These are phyloP conservation scores for Eumeta japonica DNA, from an alignment of 1,140 invertebrate species.

Conservation along the genomic window DNA sequence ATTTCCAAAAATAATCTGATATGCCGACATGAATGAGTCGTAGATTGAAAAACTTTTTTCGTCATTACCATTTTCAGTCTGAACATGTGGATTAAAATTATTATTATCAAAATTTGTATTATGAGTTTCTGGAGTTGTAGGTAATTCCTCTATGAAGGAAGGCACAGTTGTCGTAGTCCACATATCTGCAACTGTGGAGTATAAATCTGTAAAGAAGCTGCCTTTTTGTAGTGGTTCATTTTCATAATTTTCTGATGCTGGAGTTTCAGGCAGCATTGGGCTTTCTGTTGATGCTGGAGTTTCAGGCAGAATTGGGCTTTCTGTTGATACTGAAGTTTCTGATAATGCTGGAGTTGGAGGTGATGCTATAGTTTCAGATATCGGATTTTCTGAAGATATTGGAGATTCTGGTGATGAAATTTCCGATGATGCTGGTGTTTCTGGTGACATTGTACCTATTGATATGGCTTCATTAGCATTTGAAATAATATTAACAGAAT, in stretches of 20 bases:
- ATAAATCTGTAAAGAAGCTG: constrained; percentile 29
- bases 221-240: constrained; percentile 8
- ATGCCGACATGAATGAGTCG: constrained; percentile 26
- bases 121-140: too few relatives aligned
- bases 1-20: constrained; percentile 28
- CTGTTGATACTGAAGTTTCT: not conserved
- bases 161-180: constrained; percentile 23
- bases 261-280: too few relatives aligned
- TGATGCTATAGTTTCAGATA: too few relatives aligned
- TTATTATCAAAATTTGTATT: constrained; percentile 31
- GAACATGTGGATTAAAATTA: constrained; percentile 17
- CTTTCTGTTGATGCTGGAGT: constrained; percentile 3
- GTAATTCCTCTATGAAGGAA: constrained; percentile 22
- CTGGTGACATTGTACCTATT: too few relatives aligned
- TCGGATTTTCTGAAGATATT: too few relatives aligned
- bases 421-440: too few relatives aligned
- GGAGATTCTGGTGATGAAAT: too few relatives aligned
- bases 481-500: too few relatives aligned
- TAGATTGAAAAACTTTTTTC: constrained; percentile 28
- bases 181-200: constrained; percentile 29
- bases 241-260: constrained; percentile 3
- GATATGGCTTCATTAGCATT: too few relatives aligned
- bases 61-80: constrained; percentile 11
- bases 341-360: not conserved
- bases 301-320: constrained; percentile 4